These are phyloP conservation scores for Dicrurus megarhynchus DNA, from an alignment of 2,113 vertebrate genomes.

Conservation along the genomic window DNA sequence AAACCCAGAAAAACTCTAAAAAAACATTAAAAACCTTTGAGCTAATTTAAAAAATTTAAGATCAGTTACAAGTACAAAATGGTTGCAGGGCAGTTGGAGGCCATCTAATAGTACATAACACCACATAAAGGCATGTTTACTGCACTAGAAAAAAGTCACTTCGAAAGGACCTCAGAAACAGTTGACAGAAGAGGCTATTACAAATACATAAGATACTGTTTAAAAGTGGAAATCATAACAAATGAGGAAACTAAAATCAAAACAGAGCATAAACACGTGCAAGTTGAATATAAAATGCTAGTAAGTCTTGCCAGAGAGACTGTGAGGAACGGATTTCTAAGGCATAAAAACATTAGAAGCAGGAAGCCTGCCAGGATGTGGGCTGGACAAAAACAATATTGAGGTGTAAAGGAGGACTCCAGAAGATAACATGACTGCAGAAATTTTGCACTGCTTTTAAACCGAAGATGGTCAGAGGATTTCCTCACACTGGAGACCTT, in stretches of 20 bases:
- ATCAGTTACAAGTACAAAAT: not conserved
- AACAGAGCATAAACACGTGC: not conserved
- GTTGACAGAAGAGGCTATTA: not conserved
- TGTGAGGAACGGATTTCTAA: not conserved
- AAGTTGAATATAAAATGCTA: not conserved
- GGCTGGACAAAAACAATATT: not conserved
- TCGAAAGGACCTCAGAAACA: not conserved
- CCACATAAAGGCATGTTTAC: not conserved
- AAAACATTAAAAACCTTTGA: not conserved
- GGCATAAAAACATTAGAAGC: not conserved
- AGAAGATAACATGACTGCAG: not conserved
- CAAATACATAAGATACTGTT: not conserved
- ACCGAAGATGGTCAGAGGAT: not conserved
- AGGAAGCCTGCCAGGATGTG: not conserved
- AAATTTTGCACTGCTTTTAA: not conserved
- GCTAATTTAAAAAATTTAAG: not conserved
- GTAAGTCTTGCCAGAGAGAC: not conserved
- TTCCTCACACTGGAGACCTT: not conserved
- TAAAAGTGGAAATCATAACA: not conserved
- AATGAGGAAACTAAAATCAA: constrained; percentile 2
- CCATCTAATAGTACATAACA: not conserved
- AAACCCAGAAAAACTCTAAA: too few species aligned
- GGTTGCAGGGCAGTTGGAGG: not conserved
- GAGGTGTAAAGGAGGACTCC: not conserved
- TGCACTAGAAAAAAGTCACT: not conserved